These are phyloP conservation scores for Sinocyclocheilus rhinocerous DNA, from an alignment of 2,113 vertebrate species.

Conservation along the genomic window DNA sequence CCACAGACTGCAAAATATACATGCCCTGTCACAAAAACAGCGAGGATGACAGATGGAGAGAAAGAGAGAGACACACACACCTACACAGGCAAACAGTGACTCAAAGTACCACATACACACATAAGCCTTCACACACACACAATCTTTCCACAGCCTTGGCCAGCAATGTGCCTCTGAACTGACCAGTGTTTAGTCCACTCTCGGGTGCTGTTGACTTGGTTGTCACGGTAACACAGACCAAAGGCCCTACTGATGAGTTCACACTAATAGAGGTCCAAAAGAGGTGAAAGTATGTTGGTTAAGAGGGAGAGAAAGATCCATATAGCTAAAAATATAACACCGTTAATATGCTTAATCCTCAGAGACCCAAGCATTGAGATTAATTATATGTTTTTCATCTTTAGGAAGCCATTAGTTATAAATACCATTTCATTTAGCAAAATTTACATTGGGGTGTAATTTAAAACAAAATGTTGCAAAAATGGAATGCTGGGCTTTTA, in stretches of 20 bases:
- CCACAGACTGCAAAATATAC: background rate
- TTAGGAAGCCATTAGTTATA: background rate
- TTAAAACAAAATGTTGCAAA: background rate
- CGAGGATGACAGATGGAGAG: background rate
- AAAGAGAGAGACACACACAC: slow-evolving; percentile 18
- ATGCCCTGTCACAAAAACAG: slow-evolving; percentile 2
- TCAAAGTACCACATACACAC: slow-evolving; percentile 44
- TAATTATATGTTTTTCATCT: background rate
- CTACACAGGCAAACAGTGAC: slow-evolving; percentile 48
- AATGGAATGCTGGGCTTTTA: background rate
- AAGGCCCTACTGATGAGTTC: slow-evolving; percentile 15
- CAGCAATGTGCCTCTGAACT: slow-evolving; percentile 39
- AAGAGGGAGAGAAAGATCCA: background rate
- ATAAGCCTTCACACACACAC: slow-evolving; percentile 18
- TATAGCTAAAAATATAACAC: too few relatives aligned
- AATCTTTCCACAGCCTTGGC: slow-evolving; percentile 50
- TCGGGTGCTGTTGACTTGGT: slow-evolving; percentile 38
- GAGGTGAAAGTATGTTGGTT: background rate
- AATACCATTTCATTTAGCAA: background rate
- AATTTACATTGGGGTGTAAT: background rate
- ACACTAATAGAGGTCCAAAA: background rate
- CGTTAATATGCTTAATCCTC: too few relatives aligned
- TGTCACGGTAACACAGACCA: slow-evolving; percentile 44
- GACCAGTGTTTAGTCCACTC: slow-evolving; percentile 50
- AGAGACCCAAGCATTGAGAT: background rate